Conservation (phyloP, 2,797 vertebrate genomes). For the Diplodus puntazzo region DNA sequence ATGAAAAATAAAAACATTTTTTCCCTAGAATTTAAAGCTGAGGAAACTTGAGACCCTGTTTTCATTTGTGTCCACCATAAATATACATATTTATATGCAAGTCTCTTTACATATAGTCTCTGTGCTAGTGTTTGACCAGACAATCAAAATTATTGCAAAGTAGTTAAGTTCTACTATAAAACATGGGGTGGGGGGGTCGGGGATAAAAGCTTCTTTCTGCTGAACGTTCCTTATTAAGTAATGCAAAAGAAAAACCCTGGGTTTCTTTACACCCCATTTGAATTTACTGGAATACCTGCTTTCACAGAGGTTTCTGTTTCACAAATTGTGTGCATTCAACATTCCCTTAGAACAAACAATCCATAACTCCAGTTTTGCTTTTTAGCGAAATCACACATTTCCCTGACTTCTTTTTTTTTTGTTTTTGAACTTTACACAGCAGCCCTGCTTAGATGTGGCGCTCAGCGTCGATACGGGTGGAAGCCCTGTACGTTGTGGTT, state of each 20-base stretch:
- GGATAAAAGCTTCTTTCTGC: constrained; percentile 85
- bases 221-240: constrained; percentile 84
- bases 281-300: constrained; percentile 78
- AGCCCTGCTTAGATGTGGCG: constrained; percentile 41
- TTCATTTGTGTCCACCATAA: constrained; percentile 88
- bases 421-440: constrained; percentile 77
- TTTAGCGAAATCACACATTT: constrained; percentile 84
- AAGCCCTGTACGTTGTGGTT: constrained; percentile 99
- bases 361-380: constrained; percentile 83
- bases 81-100: constrained; percentile 87
- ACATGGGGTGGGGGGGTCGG: constrained; percentile 87
- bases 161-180: constrained; percentile 93
- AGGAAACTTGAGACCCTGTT: constrained; percentile 98
- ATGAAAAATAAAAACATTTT: constrained; percentile 94
- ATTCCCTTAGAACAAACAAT: constrained; percentile 77
- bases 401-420: constrained; percentile 85
- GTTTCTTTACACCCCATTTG: constrained; percentile 73
- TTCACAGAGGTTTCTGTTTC: constrained; percentile 71
- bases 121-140: constrained; percentile 99
- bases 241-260: constrained; percentile 72
- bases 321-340: constrained; percentile 76
- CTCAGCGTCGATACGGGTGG: constrained; percentile 98
- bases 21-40: constrained; percentile 98
- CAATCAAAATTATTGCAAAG: constrained; percentile 90
- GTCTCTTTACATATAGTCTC: constrained; percentile 92